Conservation (phyloP, 2,797 vertebrate species). For the Monodelphis domestica region DNA sequence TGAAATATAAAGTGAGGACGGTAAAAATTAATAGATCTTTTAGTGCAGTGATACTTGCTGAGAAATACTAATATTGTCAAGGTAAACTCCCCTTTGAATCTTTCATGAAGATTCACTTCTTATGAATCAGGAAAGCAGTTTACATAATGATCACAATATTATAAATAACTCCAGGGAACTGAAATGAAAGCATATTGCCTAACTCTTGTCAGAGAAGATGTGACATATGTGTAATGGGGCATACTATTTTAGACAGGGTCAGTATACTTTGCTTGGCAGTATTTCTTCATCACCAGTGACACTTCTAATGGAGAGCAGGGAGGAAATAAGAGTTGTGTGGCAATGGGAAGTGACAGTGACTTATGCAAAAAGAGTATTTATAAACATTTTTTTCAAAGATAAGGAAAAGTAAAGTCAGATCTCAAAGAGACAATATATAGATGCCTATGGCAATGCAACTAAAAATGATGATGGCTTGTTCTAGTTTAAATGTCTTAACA, state of each 20-base stretch:
- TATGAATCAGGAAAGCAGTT: neutral
- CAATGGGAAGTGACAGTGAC: neutral
- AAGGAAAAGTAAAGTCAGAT: neutral
- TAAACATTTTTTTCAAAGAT: neutral
- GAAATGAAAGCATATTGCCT: neutral
- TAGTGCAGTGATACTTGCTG: neutral
- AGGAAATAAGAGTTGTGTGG: neutral
- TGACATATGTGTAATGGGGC: neutral
- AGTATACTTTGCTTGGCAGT: neutral
- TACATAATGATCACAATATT: neutral
- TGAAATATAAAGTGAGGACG: neutral
- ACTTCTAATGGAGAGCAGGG: neutral
- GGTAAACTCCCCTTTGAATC: constrained; percentile 27
- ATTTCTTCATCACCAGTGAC: neutral
- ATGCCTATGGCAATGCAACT: constrained; percentile 22
- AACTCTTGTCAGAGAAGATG: neutral
- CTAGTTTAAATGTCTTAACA: constrained; percentile 4
- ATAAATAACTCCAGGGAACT: neutral
- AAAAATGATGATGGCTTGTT: neutral
- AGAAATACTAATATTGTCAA: constrained; percentile 16
- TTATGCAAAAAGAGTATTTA: neutral
- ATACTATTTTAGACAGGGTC: neutral
- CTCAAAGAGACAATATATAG: constrained; percentile 4
- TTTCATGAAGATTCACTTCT: neutral
- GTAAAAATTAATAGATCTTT: neutral